Evolutionary conservation across 2,888 invertebrate genomes (phyloP).

Genomic region (Polymixis flavicincta): DNA sequence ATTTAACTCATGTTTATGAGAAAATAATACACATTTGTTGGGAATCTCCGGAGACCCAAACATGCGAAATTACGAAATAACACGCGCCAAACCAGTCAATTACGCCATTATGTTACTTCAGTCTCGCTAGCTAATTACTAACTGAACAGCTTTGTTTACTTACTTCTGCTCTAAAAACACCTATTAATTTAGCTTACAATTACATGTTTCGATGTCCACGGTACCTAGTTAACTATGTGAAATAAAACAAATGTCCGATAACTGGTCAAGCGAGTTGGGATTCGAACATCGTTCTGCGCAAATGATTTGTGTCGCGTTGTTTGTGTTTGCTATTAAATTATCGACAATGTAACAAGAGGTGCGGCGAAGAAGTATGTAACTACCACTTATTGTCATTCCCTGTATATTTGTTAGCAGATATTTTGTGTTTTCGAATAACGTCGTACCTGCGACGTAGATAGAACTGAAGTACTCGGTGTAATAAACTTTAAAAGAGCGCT

Average conservation of each 20-base stretch:
- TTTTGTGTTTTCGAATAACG: slow-evolving; percentile 33
- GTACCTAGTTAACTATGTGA: slow-evolving; percentile 66
- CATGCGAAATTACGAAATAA: slow-evolving; percentile 70
- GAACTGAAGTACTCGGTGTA: slow-evolving; percentile 42
- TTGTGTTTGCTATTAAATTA: slow-evolving; percentile 71
- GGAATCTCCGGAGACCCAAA: slow-evolving; percentile 59
- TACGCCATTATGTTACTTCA: slow-evolving; percentile 74
- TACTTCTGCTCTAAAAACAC: slow-evolving; percentile 67
- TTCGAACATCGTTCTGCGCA: slow-evolving; percentile 62
- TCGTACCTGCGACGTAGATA: slow-evolving; percentile 28
- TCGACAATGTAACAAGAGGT: slow-evolving; percentile 66
- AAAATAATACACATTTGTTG: slow-evolving; percentile 65
- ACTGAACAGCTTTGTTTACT: slow-evolving; percentile 76
- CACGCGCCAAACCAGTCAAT: slow-evolving; percentile 76
- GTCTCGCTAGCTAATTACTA: slow-evolving; percentile 70
- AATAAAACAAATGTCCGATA: slow-evolving; percentile 64
- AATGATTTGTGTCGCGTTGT: slow-evolving; percentile 70
- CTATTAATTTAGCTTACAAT: slow-evolving; percentile 68
- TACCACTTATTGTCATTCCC: slow-evolving; percentile 65
- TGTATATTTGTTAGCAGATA: slow-evolving; percentile 52
- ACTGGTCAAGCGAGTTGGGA: slow-evolving; percentile 65
- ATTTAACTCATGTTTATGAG: slow-evolving; percentile 52
- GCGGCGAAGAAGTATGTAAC: slow-evolving; percentile 65
- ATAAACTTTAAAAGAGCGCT: slow-evolving; percentile 58
- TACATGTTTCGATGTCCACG: slow-evolving; percentile 62